phyloP scores from a whole-genome alignment of 2,888 invertebrate genomes.

The Pandemis heparana region DNA sequence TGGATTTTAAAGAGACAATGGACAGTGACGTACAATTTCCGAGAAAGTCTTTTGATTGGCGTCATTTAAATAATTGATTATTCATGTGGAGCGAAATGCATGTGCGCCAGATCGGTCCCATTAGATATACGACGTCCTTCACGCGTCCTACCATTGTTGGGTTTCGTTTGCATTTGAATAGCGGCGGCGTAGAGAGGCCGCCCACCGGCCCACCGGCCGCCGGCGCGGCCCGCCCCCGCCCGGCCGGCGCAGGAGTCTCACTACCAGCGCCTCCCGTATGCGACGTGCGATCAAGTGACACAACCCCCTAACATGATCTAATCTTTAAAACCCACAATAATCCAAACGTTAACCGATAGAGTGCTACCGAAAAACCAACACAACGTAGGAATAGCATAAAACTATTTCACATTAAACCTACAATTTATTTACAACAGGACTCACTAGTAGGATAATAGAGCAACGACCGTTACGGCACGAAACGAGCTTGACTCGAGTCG shows the following conservation, averaged over 20 bases:
- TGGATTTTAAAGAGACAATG: constrained; percentile 55
- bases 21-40: constrained; percentile 61
- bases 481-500: constrained; percentile 70
- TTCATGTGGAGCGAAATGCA: constrained; percentile 82
- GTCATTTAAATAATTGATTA: constrained; percentile 84
- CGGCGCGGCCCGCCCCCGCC: constrained; percentile 62
- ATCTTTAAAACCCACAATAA: neutral
- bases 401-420: constrained; percentile 70
- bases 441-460: constrained; percentile 81
- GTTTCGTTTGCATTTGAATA: constrained; percentile 82
- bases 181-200: constrained; percentile 72
- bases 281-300: constrained; percentile 39
- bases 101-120: constrained; percentile 77
- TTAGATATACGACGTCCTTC: constrained; percentile 84
- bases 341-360: neutral
- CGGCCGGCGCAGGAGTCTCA: constrained; percentile 59
- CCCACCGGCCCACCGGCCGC: constrained; percentile 66
- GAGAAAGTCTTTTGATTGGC: constrained; percentile 77
- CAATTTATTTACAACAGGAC: constrained; percentile 79
- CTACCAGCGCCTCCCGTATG: constrained; percentile 41
- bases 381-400: constrained; percentile 65
- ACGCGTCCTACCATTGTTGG: constrained; percentile 84
- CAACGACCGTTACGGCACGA: constrained; percentile 83
- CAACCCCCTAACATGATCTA: constrained; percentile 2
- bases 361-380: constrained; percentile 63